A percentile compares a stretch with the other conserved stretches of the same genome.
phyloP scores from a whole-genome alignment of 2,113 vertebrate genomes.

The Neogale vison region DNA sequence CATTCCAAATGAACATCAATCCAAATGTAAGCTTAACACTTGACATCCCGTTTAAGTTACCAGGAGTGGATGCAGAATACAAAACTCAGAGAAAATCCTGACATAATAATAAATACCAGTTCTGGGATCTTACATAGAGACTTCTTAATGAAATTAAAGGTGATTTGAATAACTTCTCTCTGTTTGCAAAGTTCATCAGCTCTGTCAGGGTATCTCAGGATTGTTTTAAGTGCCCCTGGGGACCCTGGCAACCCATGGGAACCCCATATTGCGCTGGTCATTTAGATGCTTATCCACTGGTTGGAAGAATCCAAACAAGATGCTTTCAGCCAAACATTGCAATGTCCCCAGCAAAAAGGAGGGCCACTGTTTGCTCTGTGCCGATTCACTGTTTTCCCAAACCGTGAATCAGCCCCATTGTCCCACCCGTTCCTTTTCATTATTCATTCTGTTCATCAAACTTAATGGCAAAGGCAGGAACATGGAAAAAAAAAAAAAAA shows the following conservation, averaged over 20 bases:
- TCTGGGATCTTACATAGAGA: slow-evolving; percentile 57
- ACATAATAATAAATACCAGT: slow-evolving; percentile 54
- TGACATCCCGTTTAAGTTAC: slow-evolving; percentile 8
- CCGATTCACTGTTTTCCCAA: slow-evolving; percentile 69
- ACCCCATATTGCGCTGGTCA: slow-evolving; percentile 36
- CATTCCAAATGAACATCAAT: neutral
- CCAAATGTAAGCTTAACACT: slow-evolving; percentile 29
- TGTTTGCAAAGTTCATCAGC: slow-evolving; percentile 57
- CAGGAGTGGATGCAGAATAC: slow-evolving; percentile 44
- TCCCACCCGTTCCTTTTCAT: slow-evolving; percentile 22
- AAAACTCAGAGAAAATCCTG: slow-evolving; percentile 64
- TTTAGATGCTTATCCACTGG: slow-evolving; percentile 60
- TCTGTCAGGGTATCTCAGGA: slow-evolving; percentile 26
- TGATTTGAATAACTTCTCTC: slow-evolving; percentile 57
- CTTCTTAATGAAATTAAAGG: slow-evolving; percentile 70
- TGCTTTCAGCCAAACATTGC: slow-evolving; percentile 52
- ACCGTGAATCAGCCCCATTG: slow-evolving; percentile 72
- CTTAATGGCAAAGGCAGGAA: slow-evolving; percentile 43
- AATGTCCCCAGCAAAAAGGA: slow-evolving; percentile 59
- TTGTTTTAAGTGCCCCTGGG: slow-evolving; percentile 8
- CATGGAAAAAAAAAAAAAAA: slow-evolving; percentile 4
- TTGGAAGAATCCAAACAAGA: slow-evolving; percentile 61
- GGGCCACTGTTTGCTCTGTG: slow-evolving; percentile 41
- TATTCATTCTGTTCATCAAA: slow-evolving; percentile 50
- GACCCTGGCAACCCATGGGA: slow-evolving; percentile 32